A percentile compares a stretch with the other conserved stretches of the same genome.
These are phyloP conservation scores for Anisognathus igniventris DNA, from an alignment of 2,797 vertebrate species.

Conservation along the genomic window DNA sequence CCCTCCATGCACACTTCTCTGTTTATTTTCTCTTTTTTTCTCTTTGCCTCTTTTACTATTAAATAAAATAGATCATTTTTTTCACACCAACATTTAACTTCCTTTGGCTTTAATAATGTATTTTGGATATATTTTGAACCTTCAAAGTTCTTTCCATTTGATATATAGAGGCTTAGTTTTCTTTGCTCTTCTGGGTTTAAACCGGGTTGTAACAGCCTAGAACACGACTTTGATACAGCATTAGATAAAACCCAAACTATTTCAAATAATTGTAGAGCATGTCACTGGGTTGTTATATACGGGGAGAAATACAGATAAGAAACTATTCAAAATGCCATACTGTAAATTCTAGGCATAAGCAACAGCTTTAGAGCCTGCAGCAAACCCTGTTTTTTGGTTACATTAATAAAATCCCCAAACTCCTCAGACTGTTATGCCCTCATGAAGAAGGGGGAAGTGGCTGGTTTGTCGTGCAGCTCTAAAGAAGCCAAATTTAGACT, in stretches of 20 bases:
- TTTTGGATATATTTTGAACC: neutral
- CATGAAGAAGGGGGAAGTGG: neutral
- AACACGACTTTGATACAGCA: neutral
- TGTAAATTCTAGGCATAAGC: neutral
- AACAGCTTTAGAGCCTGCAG: neutral
- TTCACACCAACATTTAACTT: neutral
- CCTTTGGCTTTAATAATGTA: neutral
- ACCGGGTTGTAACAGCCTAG: accelerated
- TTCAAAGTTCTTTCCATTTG: neutral
- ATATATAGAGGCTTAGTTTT: neutral
- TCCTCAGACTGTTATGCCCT: neutral
- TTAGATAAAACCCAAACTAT: neutral
- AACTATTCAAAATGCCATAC: neutral
- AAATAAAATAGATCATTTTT: neutral
- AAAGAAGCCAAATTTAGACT: neutral
- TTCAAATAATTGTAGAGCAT: neutral
- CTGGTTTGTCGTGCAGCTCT: too few species aligned
- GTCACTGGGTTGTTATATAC: neutral
- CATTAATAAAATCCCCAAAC: neutral
- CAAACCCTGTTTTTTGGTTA: neutral
- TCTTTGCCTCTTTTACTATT: neutral
- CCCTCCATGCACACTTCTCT: accelerated
- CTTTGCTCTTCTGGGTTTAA: neutral
- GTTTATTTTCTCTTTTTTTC: neutral
- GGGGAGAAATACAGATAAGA: accelerated